These are phyloP conservation scores for Coelopa frigida DNA, from an alignment of 1,140 invertebrate species.

Conservation along the genomic window DNA sequence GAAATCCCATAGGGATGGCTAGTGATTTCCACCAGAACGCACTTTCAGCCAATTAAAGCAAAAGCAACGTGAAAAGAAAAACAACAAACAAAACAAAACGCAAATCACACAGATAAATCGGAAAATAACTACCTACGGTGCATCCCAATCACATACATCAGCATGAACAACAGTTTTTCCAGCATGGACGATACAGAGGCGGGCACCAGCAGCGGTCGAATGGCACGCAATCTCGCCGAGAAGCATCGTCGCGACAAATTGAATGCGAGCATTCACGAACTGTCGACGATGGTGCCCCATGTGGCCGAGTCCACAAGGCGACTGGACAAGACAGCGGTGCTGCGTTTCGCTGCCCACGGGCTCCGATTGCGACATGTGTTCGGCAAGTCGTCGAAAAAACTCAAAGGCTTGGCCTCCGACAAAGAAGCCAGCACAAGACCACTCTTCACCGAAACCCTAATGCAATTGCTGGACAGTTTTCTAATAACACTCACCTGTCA, in stretches of 20 bases:
- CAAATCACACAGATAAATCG: too few species aligned
- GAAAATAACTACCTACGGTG: too few species aligned
- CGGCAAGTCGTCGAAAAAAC: constrained; percentile 28
- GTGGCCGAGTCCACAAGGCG: constrained; percentile 68
- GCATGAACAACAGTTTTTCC: too few species aligned
- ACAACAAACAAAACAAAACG: too few species aligned
- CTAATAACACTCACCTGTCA: constrained; percentile 71
- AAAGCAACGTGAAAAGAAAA: too few species aligned
- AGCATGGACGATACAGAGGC: too few species aligned
- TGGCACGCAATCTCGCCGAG: constrained; percentile 75
- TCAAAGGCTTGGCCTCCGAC: not conserved
- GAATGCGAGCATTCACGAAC: constrained; percentile 74
- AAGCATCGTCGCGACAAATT: constrained; percentile 84
- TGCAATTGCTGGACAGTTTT: constrained; percentile 57
- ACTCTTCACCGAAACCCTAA: constrained; percentile 39
- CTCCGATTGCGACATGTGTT: constrained; percentile 48
- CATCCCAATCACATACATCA: too few species aligned
- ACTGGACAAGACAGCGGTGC: constrained; percentile 84
- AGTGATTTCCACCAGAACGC: too few species aligned
- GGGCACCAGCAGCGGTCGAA: constrained; percentile 52
- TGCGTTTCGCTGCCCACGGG: constrained; percentile 73
- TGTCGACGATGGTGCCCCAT: constrained; percentile 74
- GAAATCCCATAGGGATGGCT: too few species aligned
- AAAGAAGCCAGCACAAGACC: too few species aligned
- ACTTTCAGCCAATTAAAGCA: too few species aligned